phyloP scores from a whole-genome alignment of 2,113 vertebrate genomes.

The Copsychus sechellarum region DNA sequence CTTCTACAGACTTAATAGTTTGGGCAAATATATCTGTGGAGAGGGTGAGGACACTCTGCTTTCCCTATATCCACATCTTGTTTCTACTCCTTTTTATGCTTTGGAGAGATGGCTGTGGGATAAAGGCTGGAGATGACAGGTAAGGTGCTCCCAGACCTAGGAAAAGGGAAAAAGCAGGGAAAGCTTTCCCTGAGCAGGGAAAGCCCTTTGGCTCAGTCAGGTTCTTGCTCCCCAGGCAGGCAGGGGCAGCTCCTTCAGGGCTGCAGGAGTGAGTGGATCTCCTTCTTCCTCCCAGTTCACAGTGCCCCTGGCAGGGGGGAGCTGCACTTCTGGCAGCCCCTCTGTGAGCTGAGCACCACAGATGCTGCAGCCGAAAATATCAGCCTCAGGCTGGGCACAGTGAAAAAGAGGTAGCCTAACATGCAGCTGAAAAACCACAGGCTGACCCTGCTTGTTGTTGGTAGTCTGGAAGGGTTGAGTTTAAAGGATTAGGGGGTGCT shows the following conservation, averaged over 20 bases:
- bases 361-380: neutral
- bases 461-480: neutral
- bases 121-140: neutral
- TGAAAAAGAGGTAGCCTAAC: neutral
- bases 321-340: neutral
- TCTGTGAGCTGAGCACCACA: neutral
- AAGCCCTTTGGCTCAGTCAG: neutral
- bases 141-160: neutral
- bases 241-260: neutral
- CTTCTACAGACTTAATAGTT: neutral
- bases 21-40: neutral
- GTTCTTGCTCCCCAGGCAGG: neutral
- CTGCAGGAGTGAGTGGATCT: neutral
- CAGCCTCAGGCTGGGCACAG: neutral
- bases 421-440: neutral
- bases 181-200: neutral
- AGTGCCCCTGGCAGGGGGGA: accelerated
- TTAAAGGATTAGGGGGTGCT: neutral
- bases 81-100: neutral
- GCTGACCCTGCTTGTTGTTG: neutral
- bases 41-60: neutral
- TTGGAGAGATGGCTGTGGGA: neutral
- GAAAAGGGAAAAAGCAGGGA: no score
- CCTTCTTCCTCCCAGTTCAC: neutral
- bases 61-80: neutral